A percentile compares a stretch with the other conserved stretches of the same genome.
phyloP scores from a whole-genome alignment of 2,797 vertebrate genomes.

The Bucorvus abyssinicus region DNA sequence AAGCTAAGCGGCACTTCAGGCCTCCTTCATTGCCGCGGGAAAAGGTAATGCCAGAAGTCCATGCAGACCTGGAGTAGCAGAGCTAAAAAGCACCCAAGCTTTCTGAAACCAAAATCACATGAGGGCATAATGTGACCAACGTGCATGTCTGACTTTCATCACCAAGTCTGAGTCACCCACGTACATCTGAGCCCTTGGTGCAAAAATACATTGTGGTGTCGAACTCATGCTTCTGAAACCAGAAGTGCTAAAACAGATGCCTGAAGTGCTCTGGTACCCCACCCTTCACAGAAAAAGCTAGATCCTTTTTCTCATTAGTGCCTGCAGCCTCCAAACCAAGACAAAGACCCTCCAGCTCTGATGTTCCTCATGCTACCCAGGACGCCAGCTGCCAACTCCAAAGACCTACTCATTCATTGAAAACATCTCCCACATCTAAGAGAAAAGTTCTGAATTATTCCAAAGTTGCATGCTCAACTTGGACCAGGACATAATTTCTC shows the following conservation, averaged over 20 bases:
- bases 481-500: not conserved
- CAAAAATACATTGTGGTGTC: not conserved
- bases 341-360: not conserved
- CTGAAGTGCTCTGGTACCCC: not conserved
- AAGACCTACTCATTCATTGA: not conserved
- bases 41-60: not conserved
- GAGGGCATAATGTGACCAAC: not conserved
- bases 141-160: not conserved
- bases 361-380: not conserved
- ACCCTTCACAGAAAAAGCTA: not conserved
- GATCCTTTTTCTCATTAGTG: not conserved
- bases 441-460: not conserved
- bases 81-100: not conserved
- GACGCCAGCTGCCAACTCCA: not conserved
- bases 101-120: slow-evolving; percentile 15
- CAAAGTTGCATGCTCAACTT: not conserved
- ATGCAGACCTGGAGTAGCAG: not conserved
- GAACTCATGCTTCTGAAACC: not conserved
- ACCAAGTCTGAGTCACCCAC: not conserved
- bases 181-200: not conserved
- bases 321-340: not conserved
- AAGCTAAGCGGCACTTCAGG: not conserved
- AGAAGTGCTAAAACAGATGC: not conserved
- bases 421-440: not conserved
- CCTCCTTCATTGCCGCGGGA: not conserved